These are phyloP conservation scores for Apis mellifera DNA, from an alignment of 1,140 invertebrate species.

Conservation along the genomic window Amel_HAv3.1 CM009943.2:5794001-5794500, in stretches of 20 bases:
- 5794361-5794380: not conserved
- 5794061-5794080: conserved; percentile 34
- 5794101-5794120: not conserved
- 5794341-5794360: conserved; percentile 29
- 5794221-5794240: not conserved
- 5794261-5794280: not conserved
- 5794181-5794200: conserved; percentile 17
- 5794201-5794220: conserved; percentile 11
- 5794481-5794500: not conserved
- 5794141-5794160: not conserved
- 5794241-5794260: too few relatives aligned
- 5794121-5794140: too few relatives aligned
- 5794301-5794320: conserved; percentile 12
- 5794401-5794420: too few relatives aligned
- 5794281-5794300: not conserved
- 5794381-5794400: too few relatives aligned
- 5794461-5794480: not conserved
- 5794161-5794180: conserved; percentile 12
- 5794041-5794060: not conserved
- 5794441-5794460: conserved; percentile 23
- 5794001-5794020: conserved; percentile 30
- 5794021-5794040: conserved; percentile 39
- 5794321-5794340: conserved; percentile 10
- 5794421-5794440: conserved; percentile 12
- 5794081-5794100: conserved; percentile 22